phyloP scores from a whole-genome alignment of 2,113 vertebrate species.

The Stigmatopora nigra region DNA sequence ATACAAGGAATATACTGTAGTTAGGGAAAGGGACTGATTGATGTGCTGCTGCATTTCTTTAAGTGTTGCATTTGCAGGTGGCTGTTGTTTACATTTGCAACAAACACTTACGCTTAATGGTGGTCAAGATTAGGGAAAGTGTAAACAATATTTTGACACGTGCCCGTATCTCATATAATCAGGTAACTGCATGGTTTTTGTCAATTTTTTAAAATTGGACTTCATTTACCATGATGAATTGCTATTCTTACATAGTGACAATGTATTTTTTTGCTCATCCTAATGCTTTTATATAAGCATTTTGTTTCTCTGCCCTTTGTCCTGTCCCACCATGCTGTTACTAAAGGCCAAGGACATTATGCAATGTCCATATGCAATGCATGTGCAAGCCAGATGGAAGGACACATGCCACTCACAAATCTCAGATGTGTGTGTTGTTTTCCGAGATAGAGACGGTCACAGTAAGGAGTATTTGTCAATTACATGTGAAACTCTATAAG shows the following conservation, averaged over 20 bases:
- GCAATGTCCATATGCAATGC: conserved; percentile 45
- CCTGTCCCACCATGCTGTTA: conserved; percentile 37
- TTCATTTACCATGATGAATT: background rate
- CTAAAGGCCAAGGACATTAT: conserved; percentile 33
- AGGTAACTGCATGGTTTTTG: background rate
- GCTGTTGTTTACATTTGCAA: background rate
- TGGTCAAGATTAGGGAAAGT: background rate
- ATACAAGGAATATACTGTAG: background rate
- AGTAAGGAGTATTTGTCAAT: conserved; percentile 6
- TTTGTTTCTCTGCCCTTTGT: conserved; percentile 35
- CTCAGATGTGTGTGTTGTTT: conserved; percentile 25
- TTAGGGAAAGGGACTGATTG: background rate
- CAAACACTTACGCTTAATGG: background rate
- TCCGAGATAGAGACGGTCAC: background rate
- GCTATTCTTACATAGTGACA: background rate
- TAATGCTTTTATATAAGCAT: conserved; percentile 63
- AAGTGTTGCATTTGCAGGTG: background rate
- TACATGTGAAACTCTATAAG: conserved; percentile 21
- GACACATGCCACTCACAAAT: conserved; percentile 54
- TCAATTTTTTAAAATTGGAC: background rate
- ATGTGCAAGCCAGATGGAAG: conserved; percentile 48
- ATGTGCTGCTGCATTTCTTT: background rate
- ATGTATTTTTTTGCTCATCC: conserved; percentile 18
- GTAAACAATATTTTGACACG: background rate
- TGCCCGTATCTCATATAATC: background rate